phyloP scores from a whole-genome alignment of 2,113 vertebrate genomes.

The Actenoides hombroni region DNA sequence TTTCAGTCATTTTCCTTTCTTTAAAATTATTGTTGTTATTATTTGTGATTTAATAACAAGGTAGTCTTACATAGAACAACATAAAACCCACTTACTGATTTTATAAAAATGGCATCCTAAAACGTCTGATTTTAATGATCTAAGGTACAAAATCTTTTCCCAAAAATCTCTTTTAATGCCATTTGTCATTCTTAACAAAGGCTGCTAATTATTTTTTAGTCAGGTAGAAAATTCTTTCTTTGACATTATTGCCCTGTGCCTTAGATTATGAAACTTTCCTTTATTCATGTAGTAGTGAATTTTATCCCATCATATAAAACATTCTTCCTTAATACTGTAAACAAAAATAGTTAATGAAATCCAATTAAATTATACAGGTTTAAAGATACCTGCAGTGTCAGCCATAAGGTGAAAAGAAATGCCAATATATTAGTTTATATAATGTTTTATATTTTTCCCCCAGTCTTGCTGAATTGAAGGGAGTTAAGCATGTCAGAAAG shows the following conservation, averaged over 20 bases:
- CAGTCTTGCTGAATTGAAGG: background rate
- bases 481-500: background rate
- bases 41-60: background rate
- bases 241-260: background rate
- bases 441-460: background rate
- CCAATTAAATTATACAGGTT: background rate
- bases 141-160: background rate
- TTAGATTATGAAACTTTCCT: background rate
- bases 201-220: background rate
- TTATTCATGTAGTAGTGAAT: background rate
- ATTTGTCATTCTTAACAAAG: background rate
- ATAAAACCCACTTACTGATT: background rate
- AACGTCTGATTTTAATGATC: background rate
- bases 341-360: background rate
- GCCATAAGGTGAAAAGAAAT: background rate
- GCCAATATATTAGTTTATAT: background rate
- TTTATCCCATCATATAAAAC: background rate
- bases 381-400: background rate
- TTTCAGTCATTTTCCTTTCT: background rate
- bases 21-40: background rate
- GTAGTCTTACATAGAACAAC: background rate
- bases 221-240: background rate
- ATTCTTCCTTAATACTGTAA: background rate
- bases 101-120: background rate
- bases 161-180: background rate